Evolutionary conservation across 2,797 vertebrate genomes (phyloP).

Genomic region (Amblyopsis hoosieri): DNA sequence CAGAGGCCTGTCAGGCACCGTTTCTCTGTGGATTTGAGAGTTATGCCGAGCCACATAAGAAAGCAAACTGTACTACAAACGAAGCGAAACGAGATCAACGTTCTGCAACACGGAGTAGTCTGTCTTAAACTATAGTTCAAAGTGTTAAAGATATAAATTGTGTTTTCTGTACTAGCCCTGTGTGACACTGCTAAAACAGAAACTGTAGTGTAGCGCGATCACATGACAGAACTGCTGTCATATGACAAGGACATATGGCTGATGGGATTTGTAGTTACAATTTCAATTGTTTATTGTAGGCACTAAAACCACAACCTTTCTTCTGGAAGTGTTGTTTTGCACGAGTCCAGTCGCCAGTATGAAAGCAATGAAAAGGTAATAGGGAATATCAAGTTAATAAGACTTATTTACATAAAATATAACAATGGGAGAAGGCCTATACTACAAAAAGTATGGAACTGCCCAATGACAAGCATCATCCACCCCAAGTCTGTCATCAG

Average conservation of each 20-base stretch:
- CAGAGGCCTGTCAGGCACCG: conserved; percentile 62
- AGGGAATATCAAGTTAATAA: too few relatives aligned
- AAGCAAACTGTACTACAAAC: not conserved
- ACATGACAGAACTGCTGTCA: conserved; percentile 72
- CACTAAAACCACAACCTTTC: too few relatives aligned
- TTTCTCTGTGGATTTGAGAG: conserved; percentile 19
- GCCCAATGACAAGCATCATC: too few relatives aligned
- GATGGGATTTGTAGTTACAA: conserved; percentile 61
- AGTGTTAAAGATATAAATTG: not conserved
- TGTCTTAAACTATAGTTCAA: not conserved
- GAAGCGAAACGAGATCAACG: not conserved
- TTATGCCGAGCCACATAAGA: not conserved
- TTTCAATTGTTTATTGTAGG: not conserved
- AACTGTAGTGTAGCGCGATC: conserved; percentile 50
- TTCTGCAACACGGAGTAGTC: not conserved
- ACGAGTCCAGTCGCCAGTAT: too few relatives aligned
- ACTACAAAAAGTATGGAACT: too few relatives aligned
- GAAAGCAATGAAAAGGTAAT: too few relatives aligned
- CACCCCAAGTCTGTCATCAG: too few relatives aligned
- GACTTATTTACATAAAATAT: too few relatives aligned
- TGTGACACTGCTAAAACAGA: conserved; percentile 45
- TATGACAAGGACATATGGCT: conserved; percentile 37
- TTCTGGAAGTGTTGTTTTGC: too few relatives aligned
- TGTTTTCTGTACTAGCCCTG: conserved; percentile 25
- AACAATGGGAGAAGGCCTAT: too few relatives aligned